Evolutionary conservation across 2,888 invertebrate genomes (phyloP).

Genomic region (Phanerotoma sp.): DNA sequence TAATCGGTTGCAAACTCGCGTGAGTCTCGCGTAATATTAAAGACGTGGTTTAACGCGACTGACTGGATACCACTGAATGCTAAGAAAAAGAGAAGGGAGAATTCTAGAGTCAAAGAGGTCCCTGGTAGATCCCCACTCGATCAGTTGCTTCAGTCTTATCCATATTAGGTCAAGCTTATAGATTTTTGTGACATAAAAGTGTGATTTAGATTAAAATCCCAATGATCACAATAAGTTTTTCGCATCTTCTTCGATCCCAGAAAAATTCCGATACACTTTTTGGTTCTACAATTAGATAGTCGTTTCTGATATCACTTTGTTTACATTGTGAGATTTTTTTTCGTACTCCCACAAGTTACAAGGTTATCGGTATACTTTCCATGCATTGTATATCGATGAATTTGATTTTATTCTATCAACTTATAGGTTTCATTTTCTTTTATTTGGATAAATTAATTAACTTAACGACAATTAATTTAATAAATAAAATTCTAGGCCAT

Average conservation of each 20-base stretch:
- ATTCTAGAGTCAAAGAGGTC: constrained; percentile 39
- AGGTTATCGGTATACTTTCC: neutral
- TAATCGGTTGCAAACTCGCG: neutral
- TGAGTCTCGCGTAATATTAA: constrained; percentile 18
- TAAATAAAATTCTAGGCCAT: constrained; percentile 12
- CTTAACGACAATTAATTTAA: neutral
- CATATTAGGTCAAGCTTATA: constrained; percentile 58
- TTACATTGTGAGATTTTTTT: neutral
- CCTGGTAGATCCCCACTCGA: constrained; percentile 26
- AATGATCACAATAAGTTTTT: no score
- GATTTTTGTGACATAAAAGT: constrained; percentile 51
- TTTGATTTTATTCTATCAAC: neutral
- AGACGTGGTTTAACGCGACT: constrained; percentile 48
- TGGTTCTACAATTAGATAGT: neutral
- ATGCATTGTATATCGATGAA: no score
- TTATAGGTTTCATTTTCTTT: constrained; percentile 4
- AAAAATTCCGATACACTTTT: no score
- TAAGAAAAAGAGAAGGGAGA: constrained; percentile 19
- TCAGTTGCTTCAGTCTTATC: constrained; percentile 37
- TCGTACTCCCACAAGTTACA: neutral
- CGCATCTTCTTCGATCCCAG: no score
- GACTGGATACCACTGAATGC: constrained; percentile 44
- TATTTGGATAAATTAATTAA: neutral
- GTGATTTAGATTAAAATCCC: constrained; percentile 26
- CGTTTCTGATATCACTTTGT: neutral